Percentiles rank a stretch among this genome's conserved stretches.
Evolutionary conservation across 1,140 invertebrate genomes (phyloP).

Genomic region (Oedothorax gibbosus): DNA sequence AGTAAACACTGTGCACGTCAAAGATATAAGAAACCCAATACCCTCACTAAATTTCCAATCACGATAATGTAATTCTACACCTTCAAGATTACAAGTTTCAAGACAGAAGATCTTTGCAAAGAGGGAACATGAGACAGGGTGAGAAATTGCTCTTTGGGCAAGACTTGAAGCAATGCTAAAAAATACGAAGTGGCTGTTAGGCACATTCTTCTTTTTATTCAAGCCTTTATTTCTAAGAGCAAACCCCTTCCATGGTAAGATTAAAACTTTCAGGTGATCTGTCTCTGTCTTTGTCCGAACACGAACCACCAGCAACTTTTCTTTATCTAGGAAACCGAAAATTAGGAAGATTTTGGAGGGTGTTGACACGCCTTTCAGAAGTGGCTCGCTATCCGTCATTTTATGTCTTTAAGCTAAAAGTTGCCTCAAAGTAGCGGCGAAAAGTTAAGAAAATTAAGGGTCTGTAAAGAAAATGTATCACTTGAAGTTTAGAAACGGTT

Average conservation of each 20-base stretch:
- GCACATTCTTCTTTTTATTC: slow-evolving; percentile 3
- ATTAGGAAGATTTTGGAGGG: too few relatives aligned
- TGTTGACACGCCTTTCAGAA: too few relatives aligned
- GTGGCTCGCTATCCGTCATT: too few relatives aligned
- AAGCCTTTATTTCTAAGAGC: background rate
- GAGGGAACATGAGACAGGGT: background rate
- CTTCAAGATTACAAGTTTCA: slow-evolving; percentile 17
- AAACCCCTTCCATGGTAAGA: slow-evolving; percentile 16
- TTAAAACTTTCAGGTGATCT: slow-evolving; percentile 51
- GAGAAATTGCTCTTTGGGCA: slow-evolving; percentile 6
- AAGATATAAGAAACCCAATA: too few relatives aligned
- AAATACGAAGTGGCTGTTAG: slow-evolving; percentile 49
- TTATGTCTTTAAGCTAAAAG: too few relatives aligned
- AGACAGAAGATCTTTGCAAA: slow-evolving; percentile 25
- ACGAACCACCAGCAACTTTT: slow-evolving; percentile 38
- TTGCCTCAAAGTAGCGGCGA: too few relatives aligned
- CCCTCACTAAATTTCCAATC: too few relatives aligned
- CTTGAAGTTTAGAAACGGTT: too few relatives aligned
- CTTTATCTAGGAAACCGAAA: background rate
- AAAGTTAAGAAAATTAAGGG: too few relatives aligned
- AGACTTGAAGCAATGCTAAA: slow-evolving; percentile 29
- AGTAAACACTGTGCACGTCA: too few relatives aligned
- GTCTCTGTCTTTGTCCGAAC: slow-evolving; percentile 41
- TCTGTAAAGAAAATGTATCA: too few relatives aligned
- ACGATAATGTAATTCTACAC: slow-evolving; percentile 22